Base-by-base conservation (phyloP, 2,797 vertebrate species). In the Poeciliopsis gracilis region DNA sequence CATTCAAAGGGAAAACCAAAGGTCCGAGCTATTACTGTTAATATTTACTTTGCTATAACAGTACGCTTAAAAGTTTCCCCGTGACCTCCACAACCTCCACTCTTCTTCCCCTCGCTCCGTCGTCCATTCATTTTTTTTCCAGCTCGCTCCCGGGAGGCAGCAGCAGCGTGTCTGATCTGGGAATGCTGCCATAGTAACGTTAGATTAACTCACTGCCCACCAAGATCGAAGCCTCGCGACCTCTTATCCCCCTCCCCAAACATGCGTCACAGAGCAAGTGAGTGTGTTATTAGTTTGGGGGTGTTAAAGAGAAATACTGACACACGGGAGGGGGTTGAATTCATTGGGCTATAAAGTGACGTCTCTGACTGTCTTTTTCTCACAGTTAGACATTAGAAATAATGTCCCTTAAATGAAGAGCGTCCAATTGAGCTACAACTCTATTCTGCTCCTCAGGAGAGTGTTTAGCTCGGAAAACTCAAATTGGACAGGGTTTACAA, bases 301-400 rank as follows among this genome's bases (percentile, higher is more conserved):
- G 74, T 71, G 78, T 49, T 61, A 7, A 41, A 75, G 71, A 82
- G 89, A 90, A 93, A 93, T 89, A 91, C 87, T 93, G 93, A 95
- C 93, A 94, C 91, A 93, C 92, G 84, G 76, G 67, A 84, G 81
- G 91, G 87, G 92, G 88, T 73, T 84, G 89, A 73, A 79, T 87
- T 93, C 92, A 92, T 88, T 90, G 90, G 76, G 91, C 87, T 92
- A 94, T 95, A 94, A 95, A 95, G 82, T 95, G 94, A 96, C 93
- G 93, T 96, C 90, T 91, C 73, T 87, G 51, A 85, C 91, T 91
- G 82, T 90, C 85, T 84, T 81, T 93, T 91, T 90, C 82, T 90
- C 86, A 75, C 73, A 85, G 88, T 85, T 76, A 80, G 78, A 80
- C 83, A 91, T 90, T 45, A 66, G 84, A 83, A 45, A 77, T 77